Evolutionary conservation across 2,888 invertebrate genomes (phyloP).

Genomic region (Dryadula phaetusa): DNA sequence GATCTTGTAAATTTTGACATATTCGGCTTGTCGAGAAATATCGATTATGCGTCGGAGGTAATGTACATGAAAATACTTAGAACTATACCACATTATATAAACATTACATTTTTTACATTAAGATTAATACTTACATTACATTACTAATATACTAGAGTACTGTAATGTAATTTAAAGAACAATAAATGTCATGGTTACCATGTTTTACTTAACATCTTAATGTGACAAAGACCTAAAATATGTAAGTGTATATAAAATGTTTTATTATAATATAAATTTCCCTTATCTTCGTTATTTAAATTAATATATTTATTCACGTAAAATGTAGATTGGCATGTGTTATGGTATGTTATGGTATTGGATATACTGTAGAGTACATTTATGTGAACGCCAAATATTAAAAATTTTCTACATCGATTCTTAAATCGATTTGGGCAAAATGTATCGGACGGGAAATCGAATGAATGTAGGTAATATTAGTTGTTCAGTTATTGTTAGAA

Average conservation of each 20-base stretch:
- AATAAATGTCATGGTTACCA: slow-evolving; percentile 6
- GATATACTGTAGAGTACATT: slow-evolving; percentile 8
- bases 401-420: slow-evolving; percentile 4
- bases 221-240: slow-evolving; percentile 5
- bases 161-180: slow-evolving; percentile 1
- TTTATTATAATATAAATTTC: not conserved
- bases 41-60: not conserved
- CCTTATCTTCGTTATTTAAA: slow-evolving; percentile 10
- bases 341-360: slow-evolving; percentile 1
- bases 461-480: slow-evolving; percentile 23
- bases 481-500: slow-evolving; percentile 26
- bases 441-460: slow-evolving; percentile 1
- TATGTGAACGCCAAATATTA: slow-evolving; percentile 1
- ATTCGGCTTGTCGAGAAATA: not conserved
- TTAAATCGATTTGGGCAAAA: not conserved
- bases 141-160: no score
- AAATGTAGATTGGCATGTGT: slow-evolving; percentile 15
- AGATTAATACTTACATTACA: no score
- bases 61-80: not conserved
- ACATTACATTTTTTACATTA: no score
- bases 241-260: not conserved
- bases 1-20: not conserved
- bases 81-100: not conserved
- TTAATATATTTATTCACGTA: slow-evolving; percentile 15
- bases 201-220: not conserved